Conservation (phyloP, 30 jellyfish, hydroid and myxozoan genomes). For the Turritopsis dohrnii region DNA sequence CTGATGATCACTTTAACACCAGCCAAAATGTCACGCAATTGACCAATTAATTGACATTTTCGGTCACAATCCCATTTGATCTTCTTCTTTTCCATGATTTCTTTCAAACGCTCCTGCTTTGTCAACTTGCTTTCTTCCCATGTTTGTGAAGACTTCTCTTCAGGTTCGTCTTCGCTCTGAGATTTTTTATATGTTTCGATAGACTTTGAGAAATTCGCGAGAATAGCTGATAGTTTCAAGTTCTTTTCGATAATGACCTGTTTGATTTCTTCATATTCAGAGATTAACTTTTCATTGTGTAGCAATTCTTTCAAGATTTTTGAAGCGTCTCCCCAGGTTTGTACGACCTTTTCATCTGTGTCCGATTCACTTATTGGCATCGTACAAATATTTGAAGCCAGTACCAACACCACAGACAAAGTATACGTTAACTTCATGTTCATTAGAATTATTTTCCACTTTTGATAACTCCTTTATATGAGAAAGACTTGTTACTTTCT, state of each 20-base stretch:
- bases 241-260: not conserved
- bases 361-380: not conserved
- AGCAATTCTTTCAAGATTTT: not conserved
- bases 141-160: not conserved
- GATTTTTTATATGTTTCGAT: not conserved
- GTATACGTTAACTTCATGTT: not conserved
- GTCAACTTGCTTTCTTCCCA: not conserved
- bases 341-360: not conserved
- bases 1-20: not conserved
- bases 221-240: not conserved
- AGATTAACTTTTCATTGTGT: not conserved
- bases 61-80: not conserved
- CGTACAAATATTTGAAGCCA: not conserved
- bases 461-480: not conserved
- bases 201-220: not conserved
- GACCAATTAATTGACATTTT: not conserved
- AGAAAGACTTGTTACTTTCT: not conserved
- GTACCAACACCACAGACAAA: not conserved
- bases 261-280: not conserved
- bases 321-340: not conserved
- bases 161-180: not conserved
- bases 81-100: not conserved
- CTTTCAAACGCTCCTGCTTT: not conserved
- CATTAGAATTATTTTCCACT: not conserved
- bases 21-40: not conserved